Base-by-base conservation (phyloP, 2,113 vertebrate species). In the Ranitomeya imitator region DNA sequence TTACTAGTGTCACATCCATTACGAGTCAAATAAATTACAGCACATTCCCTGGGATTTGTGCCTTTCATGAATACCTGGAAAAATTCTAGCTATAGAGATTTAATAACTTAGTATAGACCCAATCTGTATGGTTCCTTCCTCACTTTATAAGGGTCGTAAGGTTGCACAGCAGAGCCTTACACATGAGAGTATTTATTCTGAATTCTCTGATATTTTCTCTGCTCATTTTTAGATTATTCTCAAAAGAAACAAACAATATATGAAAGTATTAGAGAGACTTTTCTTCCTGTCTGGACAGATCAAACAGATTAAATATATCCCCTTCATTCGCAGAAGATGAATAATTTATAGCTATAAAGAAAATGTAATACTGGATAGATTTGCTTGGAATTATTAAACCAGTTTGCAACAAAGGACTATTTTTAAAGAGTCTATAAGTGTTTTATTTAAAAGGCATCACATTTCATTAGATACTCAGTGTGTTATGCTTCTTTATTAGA, bases 1-100 rank as follows among this genome's bases (percentile, higher is more conserved):
- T 86, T 86, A 86, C 85, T 67, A 79, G 76, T 86, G 85, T 86
- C 85, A 86, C 74, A 86, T 86, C 76, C 85, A 86, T 86, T 86
- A 79, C 60, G n/a, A 61, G 51, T 69, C 65, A 86, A 86, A 86
- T 79, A 86, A 86, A 86, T 79, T 86, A 86, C 31, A 86, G 74
- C 26, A 55, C 85, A 79, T 79, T 45, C 60, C 37, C 7, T 79
- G 76, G 65, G 85, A 86, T 51, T 79, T 23, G 23, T 63, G 59
- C 59, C 76, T 86, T 79, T 86, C 76, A 79, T 65, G 76, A 79
- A 54, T 86, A 77, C 45, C 60, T 79, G 45, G 23, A 65, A 65
- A 63, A 67, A 65, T 52, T 86, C 18, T 55, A 65, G 37, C 76
- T 23, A 61, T 79, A 79, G 60, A 79, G 74, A 65, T 78, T 86